These are phyloP conservation scores for Rhogogaster chlorosoma DNA, from an alignment of 2,888 invertebrate species.

Conservation along the genomic window DNA sequence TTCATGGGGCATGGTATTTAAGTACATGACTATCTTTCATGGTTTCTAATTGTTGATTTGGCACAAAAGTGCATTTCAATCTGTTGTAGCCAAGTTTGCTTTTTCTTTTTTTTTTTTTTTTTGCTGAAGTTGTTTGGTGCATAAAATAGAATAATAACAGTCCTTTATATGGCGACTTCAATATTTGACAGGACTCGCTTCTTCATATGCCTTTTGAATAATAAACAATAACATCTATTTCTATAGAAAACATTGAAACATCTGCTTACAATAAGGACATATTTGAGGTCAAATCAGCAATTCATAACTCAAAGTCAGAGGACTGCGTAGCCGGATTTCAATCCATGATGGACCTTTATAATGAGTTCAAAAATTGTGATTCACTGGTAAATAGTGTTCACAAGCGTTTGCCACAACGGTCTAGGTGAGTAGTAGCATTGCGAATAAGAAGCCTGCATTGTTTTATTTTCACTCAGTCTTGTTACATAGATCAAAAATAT, in stretches of 20 bases:
- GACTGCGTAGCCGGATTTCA: slow-evolving; percentile 59
- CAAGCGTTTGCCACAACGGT: background rate
- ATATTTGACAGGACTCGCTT: slow-evolving; percentile 32
- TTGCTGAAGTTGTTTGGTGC: background rate
- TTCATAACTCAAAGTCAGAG: background rate
- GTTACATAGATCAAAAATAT: background rate
- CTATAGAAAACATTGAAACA: slow-evolving; percentile 69
- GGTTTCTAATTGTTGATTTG: background rate
- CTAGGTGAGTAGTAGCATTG: background rate
- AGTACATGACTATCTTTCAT: background rate
- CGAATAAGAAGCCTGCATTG: background rate
- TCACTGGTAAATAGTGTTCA: background rate
- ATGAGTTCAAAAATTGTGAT: slow-evolving; percentile 50
- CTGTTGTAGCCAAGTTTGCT: background rate
- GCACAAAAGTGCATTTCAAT: background rate
- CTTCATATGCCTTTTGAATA: slow-evolving; percentile 3
- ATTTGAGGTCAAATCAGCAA: slow-evolving; percentile 57
- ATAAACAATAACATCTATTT: background rate
- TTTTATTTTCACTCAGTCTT: background rate
- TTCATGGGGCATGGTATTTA: no score
- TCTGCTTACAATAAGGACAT: slow-evolving; percentile 63
- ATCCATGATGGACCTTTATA: slow-evolving; percentile 59
- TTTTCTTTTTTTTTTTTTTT: background rate
- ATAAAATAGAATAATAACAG: background rate
- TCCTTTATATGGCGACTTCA: background rate